Evolutionary conservation across 1,140 invertebrate species (phyloP).

Genomic region (Pseudomyrmex pallidus): DNA sequence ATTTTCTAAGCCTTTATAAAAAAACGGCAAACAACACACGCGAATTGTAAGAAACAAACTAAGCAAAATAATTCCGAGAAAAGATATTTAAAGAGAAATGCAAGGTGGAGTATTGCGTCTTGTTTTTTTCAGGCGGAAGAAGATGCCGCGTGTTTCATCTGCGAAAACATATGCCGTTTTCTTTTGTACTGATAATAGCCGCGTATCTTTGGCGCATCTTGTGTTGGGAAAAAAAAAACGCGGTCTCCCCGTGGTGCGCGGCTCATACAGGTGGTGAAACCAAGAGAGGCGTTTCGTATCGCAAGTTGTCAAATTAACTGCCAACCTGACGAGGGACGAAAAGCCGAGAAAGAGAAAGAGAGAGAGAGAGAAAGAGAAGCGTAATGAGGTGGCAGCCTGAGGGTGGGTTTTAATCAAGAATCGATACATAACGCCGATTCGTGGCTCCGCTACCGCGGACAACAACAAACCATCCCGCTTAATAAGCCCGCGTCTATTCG

Average conservation of each 20-base stretch:
- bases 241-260: background rate
- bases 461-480: constrained; percentile 76
- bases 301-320: constrained; percentile 76
- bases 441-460: constrained; percentile 75
- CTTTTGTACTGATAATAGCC: constrained; percentile 26
- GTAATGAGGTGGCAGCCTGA: constrained; percentile 81
- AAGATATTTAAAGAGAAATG: background rate
- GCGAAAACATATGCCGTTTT: constrained; percentile 23
- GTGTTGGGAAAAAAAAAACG: background rate
- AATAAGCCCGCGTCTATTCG: constrained; percentile 80
- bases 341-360: constrained; percentile 35
- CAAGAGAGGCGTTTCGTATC: background rate
- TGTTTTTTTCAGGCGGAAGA: background rate
- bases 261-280: background rate
- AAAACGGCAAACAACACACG: background rate
- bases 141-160: background rate
- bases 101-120: background rate
- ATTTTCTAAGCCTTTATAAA: background rate
- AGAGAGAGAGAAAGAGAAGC: constrained; percentile 53
- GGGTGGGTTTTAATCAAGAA: constrained; percentile 83
- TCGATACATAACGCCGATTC: constrained; percentile 79
- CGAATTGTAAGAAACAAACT: too few relatives aligned
- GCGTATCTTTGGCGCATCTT: background rate
- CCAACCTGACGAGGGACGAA: constrained; percentile 48
- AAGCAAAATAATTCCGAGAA: background rate